A percentile compares a stretch with the other conserved stretches of the same genome.
Evolutionary conservation across 2,888 invertebrate species (phyloP).

Genomic region (Caenorhabditis doughertyi): DNA sequence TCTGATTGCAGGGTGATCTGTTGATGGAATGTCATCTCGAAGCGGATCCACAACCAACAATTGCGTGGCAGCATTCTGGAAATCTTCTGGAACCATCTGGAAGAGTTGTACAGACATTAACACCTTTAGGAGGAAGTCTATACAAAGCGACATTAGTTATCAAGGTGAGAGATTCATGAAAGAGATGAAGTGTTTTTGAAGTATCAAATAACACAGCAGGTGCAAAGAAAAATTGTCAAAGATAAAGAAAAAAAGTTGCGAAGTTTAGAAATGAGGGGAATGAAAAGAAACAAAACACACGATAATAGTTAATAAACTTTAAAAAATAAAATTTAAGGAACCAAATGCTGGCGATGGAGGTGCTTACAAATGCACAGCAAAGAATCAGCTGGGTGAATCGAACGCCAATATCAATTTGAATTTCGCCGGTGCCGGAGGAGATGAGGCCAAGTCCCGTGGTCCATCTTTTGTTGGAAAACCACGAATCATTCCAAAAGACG

Average conservation of each 20-base stretch:
- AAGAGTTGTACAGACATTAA: slow-evolving; percentile 77
- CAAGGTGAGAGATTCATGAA: slow-evolving; percentile 70
- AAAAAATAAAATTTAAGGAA: slow-evolving; percentile 85
- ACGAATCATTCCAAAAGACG: slow-evolving; percentile 97
- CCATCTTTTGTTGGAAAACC: slow-evolving; percentile 99
- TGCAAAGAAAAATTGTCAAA: neutral
- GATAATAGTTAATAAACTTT: neutral
- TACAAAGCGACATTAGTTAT: slow-evolving; percentile 81
- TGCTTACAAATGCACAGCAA: slow-evolving; percentile 98
- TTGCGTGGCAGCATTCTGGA: slow-evolving; percentile 81
- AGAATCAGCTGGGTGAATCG: slow-evolving; percentile 98
- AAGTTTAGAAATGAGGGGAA: slow-evolving; percentile 3
- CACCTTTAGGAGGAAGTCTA: slow-evolving; percentile 73
- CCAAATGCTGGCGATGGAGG: slow-evolving; percentile 97
- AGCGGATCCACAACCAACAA: slow-evolving; percentile 80
- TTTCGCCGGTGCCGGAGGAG: slow-evolving; percentile 92
- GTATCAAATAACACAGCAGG: slow-evolving; percentile 31
- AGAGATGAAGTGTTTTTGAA: slow-evolving; percentile 3
- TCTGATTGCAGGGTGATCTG: slow-evolving; percentile 80
- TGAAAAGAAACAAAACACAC: slow-evolving; percentile 6
- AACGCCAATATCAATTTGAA: slow-evolving; percentile 99
- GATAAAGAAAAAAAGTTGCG: slow-evolving; percentile 22
- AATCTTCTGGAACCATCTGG: slow-evolving; percentile 73
- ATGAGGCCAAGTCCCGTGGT: slow-evolving; percentile 74
- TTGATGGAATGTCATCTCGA: slow-evolving; percentile 83